Evolutionary conservation across 2,888 invertebrate species (phyloP).

Genomic region (Byasa hedistus): DNA sequence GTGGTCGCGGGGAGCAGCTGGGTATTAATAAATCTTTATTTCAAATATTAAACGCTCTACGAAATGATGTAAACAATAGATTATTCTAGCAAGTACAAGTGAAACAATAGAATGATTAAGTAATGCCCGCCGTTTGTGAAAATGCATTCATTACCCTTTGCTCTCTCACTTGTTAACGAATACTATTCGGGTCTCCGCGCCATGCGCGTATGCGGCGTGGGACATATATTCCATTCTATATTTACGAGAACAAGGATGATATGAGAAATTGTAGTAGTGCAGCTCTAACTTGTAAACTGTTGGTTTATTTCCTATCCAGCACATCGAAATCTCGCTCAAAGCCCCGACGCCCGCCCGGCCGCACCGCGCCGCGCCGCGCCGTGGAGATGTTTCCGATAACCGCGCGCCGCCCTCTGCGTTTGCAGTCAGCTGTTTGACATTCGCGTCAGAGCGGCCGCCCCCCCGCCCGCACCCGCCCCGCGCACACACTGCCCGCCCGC

Average conservation of each 20-base stretch:
- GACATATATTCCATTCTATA: no score
- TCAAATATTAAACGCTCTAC: no score
- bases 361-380: conserved; percentile 8
- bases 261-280: conserved; percentile 1
- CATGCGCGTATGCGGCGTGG: no score
- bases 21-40: no score
- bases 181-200: conserved; percentile 35
- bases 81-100: conserved; percentile 2
- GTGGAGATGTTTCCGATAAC: conserved; percentile 32
- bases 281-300: not conserved
- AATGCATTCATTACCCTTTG: conserved; percentile 33
- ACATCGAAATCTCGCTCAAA: not conserved
- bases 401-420: conserved; percentile 44
- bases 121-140: conserved; percentile 1
- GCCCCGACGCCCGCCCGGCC: not conserved
- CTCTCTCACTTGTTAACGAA: conserved; percentile 36
- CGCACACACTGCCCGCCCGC: conserved; percentile 25
- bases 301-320: not conserved
- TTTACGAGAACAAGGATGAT: no score
- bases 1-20: no score
- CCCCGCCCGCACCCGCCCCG: conserved; percentile 32
- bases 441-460: conserved; percentile 45
- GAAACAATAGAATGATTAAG: conserved; percentile 29
- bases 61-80: no score
- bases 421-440: conserved; percentile 73